These are phyloP conservation scores for Tamandua tetradactyla DNA, from an alignment of 2,797 vertebrate species.

Conservation along the genomic window DNA sequence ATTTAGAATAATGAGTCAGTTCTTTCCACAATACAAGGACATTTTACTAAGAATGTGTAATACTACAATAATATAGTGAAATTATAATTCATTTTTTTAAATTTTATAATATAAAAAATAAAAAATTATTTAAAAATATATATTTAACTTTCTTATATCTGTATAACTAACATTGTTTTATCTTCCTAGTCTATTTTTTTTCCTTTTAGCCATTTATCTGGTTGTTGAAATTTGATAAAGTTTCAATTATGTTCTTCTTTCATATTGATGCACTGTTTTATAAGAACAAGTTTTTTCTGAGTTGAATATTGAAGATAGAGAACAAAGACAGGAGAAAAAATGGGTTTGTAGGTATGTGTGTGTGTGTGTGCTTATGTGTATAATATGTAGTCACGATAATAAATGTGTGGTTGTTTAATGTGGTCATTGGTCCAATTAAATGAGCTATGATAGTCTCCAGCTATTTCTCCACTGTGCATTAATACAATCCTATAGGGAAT, in stretches of 20 bases:
- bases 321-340: neutral
- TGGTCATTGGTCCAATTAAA: rapidly evolving
- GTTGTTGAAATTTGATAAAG: neutral
- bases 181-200: neutral
- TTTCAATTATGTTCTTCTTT: neutral
- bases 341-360: neutral
- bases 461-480: neutral
- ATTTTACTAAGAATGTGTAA: neutral
- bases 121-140: constrained; percentile 38
- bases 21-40: neutral
- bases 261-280: neutral
- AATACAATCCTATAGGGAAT: rapidly evolving
- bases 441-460: neutral
- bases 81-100: constrained; percentile 31
- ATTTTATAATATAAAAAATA: too few relatives aligned
- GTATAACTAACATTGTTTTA: neutral
- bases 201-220: neutral
- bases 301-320: neutral
- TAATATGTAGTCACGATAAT: neutral
- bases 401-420: neutral
- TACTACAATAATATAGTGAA: neutral
- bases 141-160: neutral
- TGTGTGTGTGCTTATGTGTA: rapidly evolving
- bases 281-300: neutral
- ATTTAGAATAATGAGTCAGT: constrained; percentile 62